Conservation (phyloP, 2,888 invertebrate species). For the Andricus quercusramuli region DNA sequence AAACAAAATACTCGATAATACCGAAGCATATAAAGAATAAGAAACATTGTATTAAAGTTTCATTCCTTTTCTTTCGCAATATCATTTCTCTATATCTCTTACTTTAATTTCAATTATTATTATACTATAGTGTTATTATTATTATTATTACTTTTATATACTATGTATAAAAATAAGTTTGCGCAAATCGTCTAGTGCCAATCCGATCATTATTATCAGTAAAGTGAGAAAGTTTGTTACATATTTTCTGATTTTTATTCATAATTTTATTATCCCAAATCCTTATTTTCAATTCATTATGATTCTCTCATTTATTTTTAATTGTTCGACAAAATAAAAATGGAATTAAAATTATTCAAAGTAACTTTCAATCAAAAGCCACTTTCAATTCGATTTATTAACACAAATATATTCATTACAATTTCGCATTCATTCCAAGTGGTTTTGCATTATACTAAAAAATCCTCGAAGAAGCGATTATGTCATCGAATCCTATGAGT, state of each 20-base stretch:
- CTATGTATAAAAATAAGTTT: conserved; percentile 6
- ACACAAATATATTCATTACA: not conserved
- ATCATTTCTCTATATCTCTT: conserved; percentile 20
- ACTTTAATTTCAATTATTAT: conserved; percentile 28
- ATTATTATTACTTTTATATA: not conserved
- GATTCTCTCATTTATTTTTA: not conserved
- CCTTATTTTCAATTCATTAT: not conserved
- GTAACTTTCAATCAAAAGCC: not conserved
- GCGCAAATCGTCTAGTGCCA: conserved; percentile 21
- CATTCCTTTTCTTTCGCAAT: conserved; percentile 18
- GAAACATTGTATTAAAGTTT: conserved; percentile 30
- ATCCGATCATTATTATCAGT: conserved; percentile 35
- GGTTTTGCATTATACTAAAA: not conserved
- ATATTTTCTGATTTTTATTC: conserved; percentile 16
- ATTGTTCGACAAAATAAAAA: not conserved
- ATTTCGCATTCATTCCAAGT: not conserved
- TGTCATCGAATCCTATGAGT: not conserved
- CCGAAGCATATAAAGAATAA: conserved; percentile 25
- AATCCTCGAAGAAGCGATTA: not conserved
- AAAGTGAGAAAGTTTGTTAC: conserved; percentile 31
- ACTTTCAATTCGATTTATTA: conserved; percentile 21
- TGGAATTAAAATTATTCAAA: not conserved
- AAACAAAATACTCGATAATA: conserved; percentile 24
- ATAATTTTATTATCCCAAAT: not conserved
- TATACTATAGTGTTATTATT: conserved; percentile 12